Percentiles rank a stretch among this genome's conserved stretches.
These are phyloP conservation scores for Turdus rufiventris DNA, from an alignment of 2,113 vertebrate genomes.

Conservation along the genomic window DNA sequence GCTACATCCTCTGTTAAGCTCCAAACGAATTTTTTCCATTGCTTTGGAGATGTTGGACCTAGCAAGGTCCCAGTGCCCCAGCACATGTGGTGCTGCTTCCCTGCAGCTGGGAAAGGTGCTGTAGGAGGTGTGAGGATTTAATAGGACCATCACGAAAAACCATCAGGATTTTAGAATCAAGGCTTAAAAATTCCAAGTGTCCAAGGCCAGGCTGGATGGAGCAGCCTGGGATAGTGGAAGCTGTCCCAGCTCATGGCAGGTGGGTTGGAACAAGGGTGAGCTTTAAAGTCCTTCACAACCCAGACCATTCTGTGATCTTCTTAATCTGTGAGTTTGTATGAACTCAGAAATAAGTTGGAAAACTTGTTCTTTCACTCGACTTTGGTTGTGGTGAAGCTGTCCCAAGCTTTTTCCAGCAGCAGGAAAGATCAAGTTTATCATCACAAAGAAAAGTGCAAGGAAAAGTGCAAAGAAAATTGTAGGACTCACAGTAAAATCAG, in stretches of 20 bases:
- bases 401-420: background rate
- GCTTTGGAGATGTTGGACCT: background rate
- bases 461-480: background rate
- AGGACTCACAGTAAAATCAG: background rate
- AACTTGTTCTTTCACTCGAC: background rate
- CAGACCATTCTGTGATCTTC: background rate
- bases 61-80: background rate
- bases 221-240: background rate
- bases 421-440: background rate
- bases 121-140: rapidly evolving
- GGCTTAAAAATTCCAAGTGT: background rate
- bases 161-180: background rate
- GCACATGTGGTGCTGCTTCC: background rate
- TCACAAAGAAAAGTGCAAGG: background rate
- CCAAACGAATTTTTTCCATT: background rate
- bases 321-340: background rate
- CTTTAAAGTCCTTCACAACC: background rate
- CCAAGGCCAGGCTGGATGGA: background rate
- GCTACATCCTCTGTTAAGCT: background rate
- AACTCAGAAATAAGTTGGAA: background rate
- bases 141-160: background rate
- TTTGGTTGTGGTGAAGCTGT: background rate
- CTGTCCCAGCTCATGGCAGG: background rate
- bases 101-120: background rate
- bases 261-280: background rate